A percentile compares a stretch with the other conserved stretches of the same genome.
Evolutionary conservation across 2,888 invertebrate genomes (phyloP).

Genomic region (Cistogaster globosa): DNA sequence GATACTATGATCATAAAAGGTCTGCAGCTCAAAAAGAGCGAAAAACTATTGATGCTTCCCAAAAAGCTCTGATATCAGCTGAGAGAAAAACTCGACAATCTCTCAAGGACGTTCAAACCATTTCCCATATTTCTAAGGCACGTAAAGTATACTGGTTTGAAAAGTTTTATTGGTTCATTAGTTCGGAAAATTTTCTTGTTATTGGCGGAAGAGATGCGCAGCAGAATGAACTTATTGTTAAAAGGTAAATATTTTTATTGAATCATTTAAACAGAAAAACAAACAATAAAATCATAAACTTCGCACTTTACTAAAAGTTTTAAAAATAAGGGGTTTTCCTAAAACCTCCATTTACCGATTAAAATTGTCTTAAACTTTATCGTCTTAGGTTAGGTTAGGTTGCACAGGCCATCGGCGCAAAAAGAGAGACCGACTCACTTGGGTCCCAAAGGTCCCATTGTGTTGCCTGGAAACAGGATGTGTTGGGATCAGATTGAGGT

Average conservation of each 20-base stretch:
- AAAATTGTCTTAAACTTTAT: too few relatives aligned
- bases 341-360: too few relatives aligned
- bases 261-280: background rate
- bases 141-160: constrained; percentile 99
- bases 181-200: constrained; percentile 94
- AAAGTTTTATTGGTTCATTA: constrained; percentile 99
- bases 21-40: constrained; percentile 96
- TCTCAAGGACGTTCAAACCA: constrained; percentile 95
- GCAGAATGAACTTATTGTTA: constrained; percentile 99
- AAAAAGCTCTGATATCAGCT: constrained; percentile 97
- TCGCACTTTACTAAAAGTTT: too few relatives aligned
- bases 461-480: too few relatives aligned
- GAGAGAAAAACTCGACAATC: constrained; percentile 97
- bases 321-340: too few relatives aligned
- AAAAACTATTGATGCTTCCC: constrained; percentile 96
- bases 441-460: too few relatives aligned
- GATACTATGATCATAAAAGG: constrained; percentile 95
- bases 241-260: constrained; percentile 84
- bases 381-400: too few relatives aligned
- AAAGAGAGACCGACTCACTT: too few relatives aligned
- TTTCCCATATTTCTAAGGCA: constrained; percentile 96
- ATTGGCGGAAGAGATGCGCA: constrained; percentile 98
- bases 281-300: background rate
- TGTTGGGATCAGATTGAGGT: too few relatives aligned
- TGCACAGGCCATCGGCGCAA: too few relatives aligned